These are phyloP conservation scores for Australoheros facetus DNA, from an alignment of 2,797 vertebrate genomes.

Conservation along the genomic window DNA sequence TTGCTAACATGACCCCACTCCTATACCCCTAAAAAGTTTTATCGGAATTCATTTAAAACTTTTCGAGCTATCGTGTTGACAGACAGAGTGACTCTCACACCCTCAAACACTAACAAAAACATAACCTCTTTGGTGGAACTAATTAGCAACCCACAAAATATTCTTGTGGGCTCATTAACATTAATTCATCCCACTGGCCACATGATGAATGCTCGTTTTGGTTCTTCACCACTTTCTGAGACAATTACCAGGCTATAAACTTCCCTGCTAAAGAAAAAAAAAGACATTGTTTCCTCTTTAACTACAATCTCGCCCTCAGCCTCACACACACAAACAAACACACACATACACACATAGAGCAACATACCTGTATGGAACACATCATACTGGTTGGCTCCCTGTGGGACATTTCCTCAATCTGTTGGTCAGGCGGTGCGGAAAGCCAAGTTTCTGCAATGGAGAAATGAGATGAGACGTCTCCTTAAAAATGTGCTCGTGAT, in stretches of 20 bases:
- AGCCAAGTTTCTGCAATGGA: constrained; percentile 77
- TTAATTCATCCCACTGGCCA: background rate
- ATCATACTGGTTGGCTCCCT: constrained; percentile 57
- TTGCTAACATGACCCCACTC: too few relatives aligned
- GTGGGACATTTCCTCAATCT: constrained; percentile 55
- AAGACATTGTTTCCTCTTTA: background rate
- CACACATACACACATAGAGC: background rate
- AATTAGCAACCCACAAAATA: background rate
- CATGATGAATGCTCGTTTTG: background rate
- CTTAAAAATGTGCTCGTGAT: background rate
- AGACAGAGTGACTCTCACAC: too few relatives aligned
- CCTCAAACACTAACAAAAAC: too few relatives aligned
- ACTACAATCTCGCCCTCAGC: background rate
- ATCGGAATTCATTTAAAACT: too few relatives aligned
- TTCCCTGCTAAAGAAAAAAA: background rate
- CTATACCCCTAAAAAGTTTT: too few relatives aligned
- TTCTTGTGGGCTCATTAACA: background rate
- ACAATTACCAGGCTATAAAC: background rate
- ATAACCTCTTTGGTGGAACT: too few relatives aligned
- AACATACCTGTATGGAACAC: constrained; percentile 82
- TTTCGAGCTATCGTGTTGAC: too few relatives aligned
- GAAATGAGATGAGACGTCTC: background rate
- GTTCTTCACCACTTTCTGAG: background rate
- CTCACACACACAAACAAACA: background rate
- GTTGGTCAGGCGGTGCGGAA: constrained; percentile 35